Base-by-base conservation (phyloP, 2,888 invertebrate genomes). In the Caenorhabditis sp. region DNA sequence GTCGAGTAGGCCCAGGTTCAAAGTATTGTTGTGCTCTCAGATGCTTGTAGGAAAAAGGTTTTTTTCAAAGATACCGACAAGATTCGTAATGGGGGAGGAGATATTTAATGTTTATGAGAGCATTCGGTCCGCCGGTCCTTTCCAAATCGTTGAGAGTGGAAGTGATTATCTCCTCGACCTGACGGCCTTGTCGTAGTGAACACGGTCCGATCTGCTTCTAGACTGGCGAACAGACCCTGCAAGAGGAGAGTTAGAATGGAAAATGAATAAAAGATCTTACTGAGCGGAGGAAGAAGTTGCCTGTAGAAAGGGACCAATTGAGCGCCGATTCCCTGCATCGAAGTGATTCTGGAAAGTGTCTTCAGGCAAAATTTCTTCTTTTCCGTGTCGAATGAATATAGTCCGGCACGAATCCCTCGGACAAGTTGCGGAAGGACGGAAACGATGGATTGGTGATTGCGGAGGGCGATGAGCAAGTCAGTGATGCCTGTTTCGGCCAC, bases 81-180 rank as follows among this genome's bases (percentile, higher is more conserved):
- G 96, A 96, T 90, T 97, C 96, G 89, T 97, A 98, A 6, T 96
- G 96, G 0, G 98, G 97, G 83, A 98, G 93, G 93, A 97, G 94
- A 90, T 97, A 98, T 90, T 98, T 97, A 87, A 98, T 97, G 90
- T 97, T 97, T 86, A 96, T 96, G 89, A 95, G 96, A 1, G 97
- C 96, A 89, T 96, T 95, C 80, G 95, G 94, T 5, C 97, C 97
- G 1, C 97, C 98, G 88, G 94, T 94, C 86, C 93, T 92, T 90
- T 98, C 97, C 79, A 98, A 91, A 50, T 94, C 92, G 90, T 96
- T 95, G 59, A 98, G 91, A 0, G 96, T 78, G 3, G 72, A 73
- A 7, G 65, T 73, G 7, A 78, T 62, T 11, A 81, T 72, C 65
- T 80, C 80, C 27, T 77, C 65, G 8, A 77, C 46, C 50, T 77